A percentile compares a stretch with the other conserved stretches of the same genome.
Conservation (phyloP, 2,113 vertebrate species). For the Odocoileus virginianus region DNA sequence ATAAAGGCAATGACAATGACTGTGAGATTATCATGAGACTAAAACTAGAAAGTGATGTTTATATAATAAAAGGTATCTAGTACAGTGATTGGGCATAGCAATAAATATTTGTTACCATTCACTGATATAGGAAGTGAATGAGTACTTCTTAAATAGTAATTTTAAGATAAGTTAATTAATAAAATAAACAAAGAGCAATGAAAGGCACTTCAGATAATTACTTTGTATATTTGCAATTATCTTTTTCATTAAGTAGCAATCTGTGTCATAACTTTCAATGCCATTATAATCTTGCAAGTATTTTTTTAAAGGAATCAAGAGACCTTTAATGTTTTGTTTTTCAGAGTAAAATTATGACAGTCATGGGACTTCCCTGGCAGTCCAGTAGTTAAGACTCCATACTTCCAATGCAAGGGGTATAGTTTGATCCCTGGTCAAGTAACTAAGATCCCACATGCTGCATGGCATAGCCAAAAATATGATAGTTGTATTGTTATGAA, state of each 20-base stretch:
- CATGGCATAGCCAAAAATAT: not conserved
- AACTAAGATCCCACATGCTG: not conserved
- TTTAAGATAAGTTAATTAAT: not conserved
- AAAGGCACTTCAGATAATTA: not conserved
- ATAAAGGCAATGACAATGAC: not conserved
- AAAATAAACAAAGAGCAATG: not conserved
- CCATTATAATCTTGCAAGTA: not conserved
- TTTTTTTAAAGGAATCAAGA: not conserved
- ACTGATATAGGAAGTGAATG: not conserved
- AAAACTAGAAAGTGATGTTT: not conserved
- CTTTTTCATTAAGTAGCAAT: not conserved
- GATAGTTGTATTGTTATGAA: not conserved
- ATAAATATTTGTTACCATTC: not conserved
- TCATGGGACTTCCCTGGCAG: not conserved
- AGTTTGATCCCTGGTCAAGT: not conserved
- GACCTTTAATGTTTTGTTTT: not conserved
- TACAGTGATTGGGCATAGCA: not conserved
- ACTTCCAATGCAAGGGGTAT: not conserved
- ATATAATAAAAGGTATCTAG: not conserved
- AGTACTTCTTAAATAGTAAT: not conserved
- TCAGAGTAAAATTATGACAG: slow-evolving; percentile 17
- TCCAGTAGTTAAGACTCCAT: not conserved
- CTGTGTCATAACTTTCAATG: not conserved
- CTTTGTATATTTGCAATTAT: not conserved
- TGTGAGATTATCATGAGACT: not conserved